Conservation (phyloP, 2,888 invertebrate genomes). For the Acronicta aceris region DNA sequence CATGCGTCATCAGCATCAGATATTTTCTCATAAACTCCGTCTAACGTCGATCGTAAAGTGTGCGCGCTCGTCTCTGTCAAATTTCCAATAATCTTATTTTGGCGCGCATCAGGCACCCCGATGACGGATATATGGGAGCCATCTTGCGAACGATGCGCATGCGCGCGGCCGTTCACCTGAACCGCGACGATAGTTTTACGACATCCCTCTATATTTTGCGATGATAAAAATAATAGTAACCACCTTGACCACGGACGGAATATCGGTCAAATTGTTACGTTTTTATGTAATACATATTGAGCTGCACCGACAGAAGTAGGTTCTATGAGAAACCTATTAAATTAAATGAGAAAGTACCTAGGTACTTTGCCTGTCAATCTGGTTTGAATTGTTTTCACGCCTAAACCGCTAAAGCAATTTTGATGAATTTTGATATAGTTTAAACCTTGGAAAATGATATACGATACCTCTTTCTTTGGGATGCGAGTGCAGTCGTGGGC, state of each 20-base stretch:
- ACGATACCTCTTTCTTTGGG: too few species aligned
- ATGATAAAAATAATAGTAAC: conserved; percentile 81
- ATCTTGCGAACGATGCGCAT: conserved; percentile 79
- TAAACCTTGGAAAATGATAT: too few species aligned
- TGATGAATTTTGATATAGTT: too few species aligned
- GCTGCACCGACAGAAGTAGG: neutral
- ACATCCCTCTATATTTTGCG: conserved; percentile 75
- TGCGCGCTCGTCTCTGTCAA: conserved; percentile 82
- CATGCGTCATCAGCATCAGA: conserved; percentile 80
- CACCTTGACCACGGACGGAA: conserved; percentile 77
- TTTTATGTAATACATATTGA: conserved; percentile 25
- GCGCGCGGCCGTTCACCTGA: conserved; percentile 86
- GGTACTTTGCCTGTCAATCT: too few species aligned
- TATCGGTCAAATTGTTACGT: conserved; percentile 65
- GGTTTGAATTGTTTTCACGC: too few species aligned
- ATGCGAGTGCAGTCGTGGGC: too few species aligned
- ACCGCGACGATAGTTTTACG: conserved; percentile 83
- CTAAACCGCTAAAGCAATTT: too few species aligned
- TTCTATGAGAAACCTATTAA: too few species aligned
- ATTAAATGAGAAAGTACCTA: too few species aligned
- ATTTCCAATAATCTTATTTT: conserved; percentile 88
- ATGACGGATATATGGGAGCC: conserved; percentile 86
- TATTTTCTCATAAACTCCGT: conserved; percentile 72
- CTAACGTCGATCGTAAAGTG: conserved; percentile 81
- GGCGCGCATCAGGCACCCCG: conserved; percentile 86